A percentile compares a stretch with the other conserved stretches of the same genome.
These are phyloP conservation scores for Pachliopta kotzebuea DNA, from an alignment of 2,888 invertebrate species.

Conservation along the genomic window DNA sequence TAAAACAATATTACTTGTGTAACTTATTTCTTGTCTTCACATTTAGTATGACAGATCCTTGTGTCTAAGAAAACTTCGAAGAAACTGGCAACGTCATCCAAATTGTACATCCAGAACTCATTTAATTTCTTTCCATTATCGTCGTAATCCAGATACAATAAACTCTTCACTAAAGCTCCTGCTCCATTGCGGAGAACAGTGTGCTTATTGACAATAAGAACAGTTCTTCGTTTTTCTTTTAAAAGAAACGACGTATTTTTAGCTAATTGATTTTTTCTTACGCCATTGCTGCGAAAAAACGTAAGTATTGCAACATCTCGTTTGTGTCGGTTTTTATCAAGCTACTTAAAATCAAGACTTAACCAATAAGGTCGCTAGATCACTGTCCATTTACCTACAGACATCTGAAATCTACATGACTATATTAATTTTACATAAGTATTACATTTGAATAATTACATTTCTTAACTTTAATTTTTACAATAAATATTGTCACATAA, in stretches of 20 bases:
- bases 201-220: constrained; percentile 41
- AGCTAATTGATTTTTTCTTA: neutral
- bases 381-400: no score
- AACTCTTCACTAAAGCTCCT: constrained; percentile 32
- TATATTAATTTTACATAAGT: no score
- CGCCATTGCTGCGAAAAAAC: neutral
- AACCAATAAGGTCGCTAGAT: no score
- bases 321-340: no score
- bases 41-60: constrained; percentile 44
- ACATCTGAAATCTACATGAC: no score
- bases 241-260: constrained; percentile 16
- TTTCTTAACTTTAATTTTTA: no score
- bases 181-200: constrained; percentile 13
- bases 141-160: constrained; percentile 51
- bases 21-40: constrained; percentile 32
- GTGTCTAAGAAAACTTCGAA: constrained; percentile 47
- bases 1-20: no score
- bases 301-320: neutral
- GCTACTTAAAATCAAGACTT: no score
- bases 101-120: constrained; percentile 45
- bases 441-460: no score
- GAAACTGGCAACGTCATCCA: constrained; percentile 51
- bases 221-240: constrained; percentile 33
- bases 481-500: no score
- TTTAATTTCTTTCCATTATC: constrained; percentile 38